Evolutionary conservation across 2,113 vertebrate genomes (phyloP).

Genomic region (Barbus barbus): DNA sequence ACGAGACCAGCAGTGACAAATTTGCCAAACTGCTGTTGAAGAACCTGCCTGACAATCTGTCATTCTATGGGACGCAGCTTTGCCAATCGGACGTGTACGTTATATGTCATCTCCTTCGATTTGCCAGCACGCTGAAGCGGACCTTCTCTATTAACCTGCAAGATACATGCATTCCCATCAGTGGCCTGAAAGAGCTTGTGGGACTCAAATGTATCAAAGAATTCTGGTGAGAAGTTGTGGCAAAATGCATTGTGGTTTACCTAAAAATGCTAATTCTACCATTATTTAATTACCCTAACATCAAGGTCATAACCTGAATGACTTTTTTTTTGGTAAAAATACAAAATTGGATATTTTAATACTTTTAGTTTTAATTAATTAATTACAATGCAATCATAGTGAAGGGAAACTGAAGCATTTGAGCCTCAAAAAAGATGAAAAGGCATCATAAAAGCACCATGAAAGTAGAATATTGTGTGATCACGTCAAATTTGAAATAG

Average conservation of each 20-base stretch:
- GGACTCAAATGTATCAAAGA: conserved; percentile 75
- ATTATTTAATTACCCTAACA: background rate
- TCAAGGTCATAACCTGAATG: background rate
- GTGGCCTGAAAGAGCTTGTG: conserved; percentile 79
- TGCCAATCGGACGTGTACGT: conserved; percentile 77
- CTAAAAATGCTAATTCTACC: background rate
- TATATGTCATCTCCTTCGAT: conserved; percentile 73
- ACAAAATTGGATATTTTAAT: background rate
- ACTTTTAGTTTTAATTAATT: no score
- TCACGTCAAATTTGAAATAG: background rate
- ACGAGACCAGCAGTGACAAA: conserved; percentile 71
- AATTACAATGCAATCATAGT: background rate
- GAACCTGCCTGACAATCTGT: conserved; percentile 75
- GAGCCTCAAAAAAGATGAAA: background rate
- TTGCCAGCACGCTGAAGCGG: conserved; percentile 62
- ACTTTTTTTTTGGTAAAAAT: background rate
- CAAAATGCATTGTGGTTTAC: background rate
- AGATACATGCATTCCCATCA: conserved; percentile 77
- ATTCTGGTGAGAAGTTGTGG: conserved; percentile 82
- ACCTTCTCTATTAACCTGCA: conserved; percentile 82
- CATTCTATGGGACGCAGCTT: conserved; percentile 79
- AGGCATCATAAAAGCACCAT: background rate
- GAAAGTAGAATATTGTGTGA: background rate
- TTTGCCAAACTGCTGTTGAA: conserved; percentile 72
- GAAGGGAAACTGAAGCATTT: background rate